Evolutionary conservation across 2,888 invertebrate genomes (phyloP).

Genomic region (Slavum lentiscoides): DNA sequence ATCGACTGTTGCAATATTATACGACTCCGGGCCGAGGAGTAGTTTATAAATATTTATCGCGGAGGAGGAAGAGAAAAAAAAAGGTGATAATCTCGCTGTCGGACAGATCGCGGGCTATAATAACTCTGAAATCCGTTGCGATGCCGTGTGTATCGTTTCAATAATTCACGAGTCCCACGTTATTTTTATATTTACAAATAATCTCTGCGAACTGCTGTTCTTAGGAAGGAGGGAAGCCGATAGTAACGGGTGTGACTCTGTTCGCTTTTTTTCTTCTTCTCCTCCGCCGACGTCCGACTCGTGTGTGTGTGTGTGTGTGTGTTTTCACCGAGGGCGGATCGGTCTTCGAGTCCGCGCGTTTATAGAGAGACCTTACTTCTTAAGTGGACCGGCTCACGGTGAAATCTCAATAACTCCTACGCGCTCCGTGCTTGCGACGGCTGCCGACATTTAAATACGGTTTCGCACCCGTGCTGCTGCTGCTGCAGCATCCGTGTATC

Average conservation of each 20-base stretch:
- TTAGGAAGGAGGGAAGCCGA: neutral
- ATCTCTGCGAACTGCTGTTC: no score
- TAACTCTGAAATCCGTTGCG: conserved; percentile 36
- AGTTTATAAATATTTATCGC: no score
- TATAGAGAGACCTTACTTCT: neutral
- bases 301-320: neutral
- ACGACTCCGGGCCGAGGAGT: no score
- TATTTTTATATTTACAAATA: no score
- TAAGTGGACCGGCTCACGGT: conserved; percentile 9
- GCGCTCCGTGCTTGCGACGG: neutral
- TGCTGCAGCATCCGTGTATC: no score
- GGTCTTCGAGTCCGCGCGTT: neutral
- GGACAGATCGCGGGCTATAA: conserved; percentile 26
- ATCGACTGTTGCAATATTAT: no score
- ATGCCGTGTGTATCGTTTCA: neutral
- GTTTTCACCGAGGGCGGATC: neutral
- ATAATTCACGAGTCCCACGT: conserved; percentile 43
- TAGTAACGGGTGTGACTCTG: conserved; percentile 1
- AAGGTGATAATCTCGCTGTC: neutral
- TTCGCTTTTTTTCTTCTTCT: conserved; percentile 4
- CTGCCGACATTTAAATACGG: neutral
- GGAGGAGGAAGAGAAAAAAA: neutral
- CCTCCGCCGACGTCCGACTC: neutral
- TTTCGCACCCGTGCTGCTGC: conserved; percentile 20
- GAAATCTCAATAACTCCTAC: conserved; percentile 35